phyloP scores from a whole-genome alignment of 2,888 invertebrate species.

The Terebella lapidaria region DNA sequence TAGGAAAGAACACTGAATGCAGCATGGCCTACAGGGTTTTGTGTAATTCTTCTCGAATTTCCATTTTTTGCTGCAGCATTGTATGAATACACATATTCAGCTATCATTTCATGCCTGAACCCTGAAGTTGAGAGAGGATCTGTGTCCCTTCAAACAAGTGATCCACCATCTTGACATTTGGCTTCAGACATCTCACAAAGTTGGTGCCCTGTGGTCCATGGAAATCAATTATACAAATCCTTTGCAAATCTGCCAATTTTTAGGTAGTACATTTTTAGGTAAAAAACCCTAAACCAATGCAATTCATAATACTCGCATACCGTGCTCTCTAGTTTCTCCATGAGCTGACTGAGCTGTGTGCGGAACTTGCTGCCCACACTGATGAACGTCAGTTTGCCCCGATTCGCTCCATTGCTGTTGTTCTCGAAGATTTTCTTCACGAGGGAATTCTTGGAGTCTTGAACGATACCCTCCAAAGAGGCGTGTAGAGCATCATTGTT shows the following conservation, averaged over 20 bases:
- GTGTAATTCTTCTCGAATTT: too few relatives aligned
- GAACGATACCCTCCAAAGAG: constrained; percentile 85
- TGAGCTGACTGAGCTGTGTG: constrained; percentile 78
- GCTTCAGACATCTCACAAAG: constrained; percentile 96
- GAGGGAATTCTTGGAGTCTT: constrained; percentile 80
- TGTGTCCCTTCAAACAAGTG: constrained; percentile 81
- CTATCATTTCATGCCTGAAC: constrained; percentile 65
- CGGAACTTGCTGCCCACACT: constrained; percentile 97
- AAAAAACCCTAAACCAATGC: too few relatives aligned
- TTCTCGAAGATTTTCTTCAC: constrained; percentile 61
- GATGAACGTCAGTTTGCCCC: constrained; percentile 65
- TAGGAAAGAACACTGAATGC: too few relatives aligned
- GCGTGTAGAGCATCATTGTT: constrained; percentile 97
- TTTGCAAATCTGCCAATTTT: too few relatives aligned
- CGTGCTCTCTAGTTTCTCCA: constrained; percentile 88
- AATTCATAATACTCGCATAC: too few relatives aligned
- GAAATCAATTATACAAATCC: too few relatives aligned
- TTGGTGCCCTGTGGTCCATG: constrained; percentile 87
- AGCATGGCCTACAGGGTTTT: too few relatives aligned
- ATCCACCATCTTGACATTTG: constrained; percentile 91
- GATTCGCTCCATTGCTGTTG: constrained; percentile 1
- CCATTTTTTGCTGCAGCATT: too few relatives aligned
- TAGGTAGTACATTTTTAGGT: too few relatives aligned
- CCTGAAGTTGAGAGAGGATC: constrained; percentile 89
- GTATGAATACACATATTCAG: too few relatives aligned